phyloP scores from a whole-genome alignment of 2,113 vertebrate genomes.

The Dolichotis patagonum region DNA sequence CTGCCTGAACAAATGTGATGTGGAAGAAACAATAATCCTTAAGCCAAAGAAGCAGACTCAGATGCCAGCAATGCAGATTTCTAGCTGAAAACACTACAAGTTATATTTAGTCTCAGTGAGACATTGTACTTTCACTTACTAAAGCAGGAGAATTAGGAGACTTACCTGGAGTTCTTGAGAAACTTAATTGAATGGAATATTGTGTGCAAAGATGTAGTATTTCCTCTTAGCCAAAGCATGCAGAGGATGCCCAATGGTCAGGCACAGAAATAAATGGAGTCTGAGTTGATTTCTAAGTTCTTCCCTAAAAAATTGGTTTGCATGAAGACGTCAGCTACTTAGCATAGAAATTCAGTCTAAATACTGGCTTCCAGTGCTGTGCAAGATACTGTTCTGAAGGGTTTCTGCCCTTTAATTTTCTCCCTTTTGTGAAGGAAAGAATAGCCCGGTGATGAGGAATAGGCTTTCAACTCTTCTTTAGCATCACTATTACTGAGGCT shows the following conservation, averaged over 20 bases:
- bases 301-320: not conserved
- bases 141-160: constrained; percentile 11
- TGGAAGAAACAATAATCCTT: not conserved
- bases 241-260: not conserved
- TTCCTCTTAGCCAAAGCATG: not conserved
- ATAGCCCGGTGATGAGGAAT: not conserved
- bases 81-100: not conserved
- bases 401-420: not conserved
- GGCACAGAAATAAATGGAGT: not conserved
- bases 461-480: not conserved
- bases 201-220: not conserved
- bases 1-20: not conserved
- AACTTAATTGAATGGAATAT: constrained; percentile 4
- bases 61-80: not conserved
- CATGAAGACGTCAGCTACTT: not conserved
- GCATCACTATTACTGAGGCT: not conserved
- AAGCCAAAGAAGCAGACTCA: not conserved
- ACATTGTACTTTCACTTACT: not conserved
- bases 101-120: not conserved
- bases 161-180: not conserved
- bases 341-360: not conserved
- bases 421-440: not conserved
- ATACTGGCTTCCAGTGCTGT: not conserved
- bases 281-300: not conserved
- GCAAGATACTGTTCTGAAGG: not conserved